phyloP scores from a whole-genome alignment of 2,888 invertebrate species.

The Pseudococcus viburni region DNA sequence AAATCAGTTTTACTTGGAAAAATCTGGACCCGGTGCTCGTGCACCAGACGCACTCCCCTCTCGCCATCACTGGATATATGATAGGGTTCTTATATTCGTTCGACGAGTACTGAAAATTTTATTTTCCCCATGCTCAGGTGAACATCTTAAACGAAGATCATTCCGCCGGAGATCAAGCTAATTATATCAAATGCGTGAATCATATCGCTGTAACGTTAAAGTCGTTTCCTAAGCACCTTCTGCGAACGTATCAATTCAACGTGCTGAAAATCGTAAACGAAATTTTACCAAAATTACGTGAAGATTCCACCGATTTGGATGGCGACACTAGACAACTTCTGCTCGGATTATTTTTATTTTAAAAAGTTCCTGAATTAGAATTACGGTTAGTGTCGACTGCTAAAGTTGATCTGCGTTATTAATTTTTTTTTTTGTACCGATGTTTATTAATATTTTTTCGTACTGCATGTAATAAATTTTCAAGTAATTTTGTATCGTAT shows the following conservation, averaged over 20 bases:
- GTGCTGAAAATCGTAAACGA: constrained; percentile 3
- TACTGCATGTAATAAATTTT: neutral
- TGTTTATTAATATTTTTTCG: neutral
- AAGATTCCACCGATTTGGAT: constrained; percentile 20
- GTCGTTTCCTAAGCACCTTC: constrained; percentile 7
- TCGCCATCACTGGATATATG: neutral
- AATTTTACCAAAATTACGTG: constrained; percentile 25
- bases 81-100: neutral
- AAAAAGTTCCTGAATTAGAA: neutral
- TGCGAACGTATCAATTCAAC: constrained; percentile 43
- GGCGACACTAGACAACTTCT: constrained; percentile 33
- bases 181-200: constrained; percentile 40
- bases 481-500: neutral
- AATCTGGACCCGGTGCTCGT: no score
- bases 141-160: neutral
- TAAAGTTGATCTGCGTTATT: neutral
- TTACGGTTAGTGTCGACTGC: neutral
- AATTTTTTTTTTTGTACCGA: neutral
- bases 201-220: constrained; percentile 17
- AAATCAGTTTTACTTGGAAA: no score
- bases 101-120: neutral
- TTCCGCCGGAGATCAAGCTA: neutral
- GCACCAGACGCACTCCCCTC: no score
- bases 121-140: neutral
- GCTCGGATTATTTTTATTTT: constrained; percentile 33